phyloP scores from a whole-genome alignment of 2,113 vertebrate genomes.

The Siniperca chuatsi region DNA sequence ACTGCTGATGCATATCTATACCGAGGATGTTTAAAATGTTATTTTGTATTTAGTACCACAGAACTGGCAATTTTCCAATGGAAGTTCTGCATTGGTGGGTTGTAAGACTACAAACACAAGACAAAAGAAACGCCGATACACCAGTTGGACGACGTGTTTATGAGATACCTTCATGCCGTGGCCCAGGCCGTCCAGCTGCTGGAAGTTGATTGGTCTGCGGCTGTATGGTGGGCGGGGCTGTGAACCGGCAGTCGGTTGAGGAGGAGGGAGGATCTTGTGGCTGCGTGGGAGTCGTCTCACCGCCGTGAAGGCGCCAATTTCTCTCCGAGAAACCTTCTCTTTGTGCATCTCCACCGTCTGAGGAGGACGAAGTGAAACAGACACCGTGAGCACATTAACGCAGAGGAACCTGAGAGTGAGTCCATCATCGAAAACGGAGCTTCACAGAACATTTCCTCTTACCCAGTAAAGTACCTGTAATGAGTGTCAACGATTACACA shows the following conservation, averaged over 20 bases:
- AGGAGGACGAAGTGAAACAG: background rate
- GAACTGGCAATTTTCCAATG: background rate
- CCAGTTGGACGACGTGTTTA: background rate
- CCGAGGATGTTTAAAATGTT: background rate
- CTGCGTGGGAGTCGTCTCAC: constrained; percentile 71
- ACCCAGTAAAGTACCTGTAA: no score
- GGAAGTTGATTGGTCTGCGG: constrained; percentile 88
- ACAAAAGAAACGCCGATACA: background rate
- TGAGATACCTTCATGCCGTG: constrained; percentile 89
- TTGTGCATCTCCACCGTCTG: constrained; percentile 91
- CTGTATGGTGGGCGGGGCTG: constrained; percentile 82
- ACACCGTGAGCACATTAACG: background rate
- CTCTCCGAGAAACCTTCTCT: constrained; percentile 91
- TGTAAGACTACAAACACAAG: background rate
- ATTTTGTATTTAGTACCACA: background rate
- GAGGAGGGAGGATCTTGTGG: constrained; percentile 81
- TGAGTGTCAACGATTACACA: no score
- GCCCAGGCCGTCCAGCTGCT: constrained; percentile 87
- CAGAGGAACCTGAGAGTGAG: background rate
- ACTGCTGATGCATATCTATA: background rate
- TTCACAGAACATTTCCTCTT: no score
- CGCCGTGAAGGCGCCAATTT: constrained; percentile 84
- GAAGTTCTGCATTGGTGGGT: background rate
- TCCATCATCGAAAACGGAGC: no score
- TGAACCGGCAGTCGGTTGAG: constrained; percentile 52